A percentile compares a stretch with the other conserved stretches of the same genome.
These are phyloP conservation scores for Heliothis subflexa DNA, from an alignment of 1,140 invertebrate species.

Conservation along the genomic window DNA sequence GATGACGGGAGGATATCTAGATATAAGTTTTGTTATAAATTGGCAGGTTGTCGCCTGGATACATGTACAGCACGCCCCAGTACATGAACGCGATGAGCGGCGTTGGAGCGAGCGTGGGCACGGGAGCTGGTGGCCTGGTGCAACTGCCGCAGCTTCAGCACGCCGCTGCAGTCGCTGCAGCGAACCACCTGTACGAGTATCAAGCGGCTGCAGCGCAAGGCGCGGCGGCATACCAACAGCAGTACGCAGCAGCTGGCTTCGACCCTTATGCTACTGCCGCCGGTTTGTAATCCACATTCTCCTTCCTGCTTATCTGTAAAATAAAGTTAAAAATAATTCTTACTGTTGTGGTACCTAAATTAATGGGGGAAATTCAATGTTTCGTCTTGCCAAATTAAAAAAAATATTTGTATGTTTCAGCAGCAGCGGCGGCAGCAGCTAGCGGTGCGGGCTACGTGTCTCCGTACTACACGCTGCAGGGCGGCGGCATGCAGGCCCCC, in stretches of 20 bases:
- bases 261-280: slow-evolving; percentile 88
- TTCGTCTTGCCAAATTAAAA: not conserved
- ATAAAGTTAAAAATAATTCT: too few species aligned
- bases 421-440: slow-evolving; percentile 82
- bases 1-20: not conserved
- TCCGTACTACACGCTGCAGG: slow-evolving; percentile 89
- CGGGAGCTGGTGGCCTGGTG: slow-evolving; percentile 85
- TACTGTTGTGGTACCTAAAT: too few species aligned
- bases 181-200: slow-evolving; percentile 91
- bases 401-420: slow-evolving; percentile 58
- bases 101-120: slow-evolving; percentile 86
- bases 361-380: too few species aligned
- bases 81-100: slow-evolving; percentile 88
- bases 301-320: too few species aligned
- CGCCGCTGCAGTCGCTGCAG: slow-evolving; percentile 90
- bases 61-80: slow-evolving; percentile 90
- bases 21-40: slow-evolving; percentile 36
- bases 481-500: slow-evolving; percentile 88
- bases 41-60: slow-evolving; percentile 90
- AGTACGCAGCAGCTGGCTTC: slow-evolving; percentile 90
- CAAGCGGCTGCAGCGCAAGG: slow-evolving; percentile 89
- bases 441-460: slow-evolving; percentile 90
- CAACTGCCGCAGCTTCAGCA: slow-evolving; percentile 90
- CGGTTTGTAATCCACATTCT: slow-evolving; percentile 62
- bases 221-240: slow-evolving; percentile 89